Percentiles rank a stretch among this genome's conserved stretches.
These are phyloP conservation scores for Danaus chrysippus DNA, from an alignment of 2,888 invertebrate species.

Conservation along the genomic window DNA sequence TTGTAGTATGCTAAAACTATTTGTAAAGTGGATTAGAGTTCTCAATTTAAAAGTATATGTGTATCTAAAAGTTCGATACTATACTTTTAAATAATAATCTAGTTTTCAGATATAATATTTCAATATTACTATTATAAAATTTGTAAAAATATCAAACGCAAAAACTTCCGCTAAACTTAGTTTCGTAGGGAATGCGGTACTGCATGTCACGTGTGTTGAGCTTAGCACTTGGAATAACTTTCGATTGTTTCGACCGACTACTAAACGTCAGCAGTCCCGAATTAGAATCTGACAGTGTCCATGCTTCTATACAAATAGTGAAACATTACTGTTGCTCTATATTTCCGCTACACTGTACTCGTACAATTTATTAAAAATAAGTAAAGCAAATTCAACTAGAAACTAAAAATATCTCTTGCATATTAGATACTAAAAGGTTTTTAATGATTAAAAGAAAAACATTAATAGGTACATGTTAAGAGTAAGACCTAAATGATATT, in stretches of 20 bases:
- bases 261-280: conserved; percentile 63
- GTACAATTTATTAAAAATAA: background rate
- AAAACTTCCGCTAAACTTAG: conserved; percentile 50
- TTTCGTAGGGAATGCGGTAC: conserved; percentile 61
- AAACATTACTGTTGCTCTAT: conserved; percentile 39
- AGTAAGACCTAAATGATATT: too few relatives aligned
- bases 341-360: conserved; percentile 1
- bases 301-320: conserved; percentile 46
- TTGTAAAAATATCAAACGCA: conserved; percentile 25
- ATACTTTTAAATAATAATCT: too few relatives aligned
- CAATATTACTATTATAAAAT: background rate
- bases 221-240: conserved; percentile 72
- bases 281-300: conserved; percentile 64
- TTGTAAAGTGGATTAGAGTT: too few relatives aligned
- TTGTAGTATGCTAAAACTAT: too few relatives aligned
- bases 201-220: conserved; percentile 58
- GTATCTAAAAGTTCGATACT: too few relatives aligned
- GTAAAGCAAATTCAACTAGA: too few relatives aligned
- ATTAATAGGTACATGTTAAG: too few relatives aligned
- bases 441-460: too few relatives aligned
- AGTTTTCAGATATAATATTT: too few relatives aligned
- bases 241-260: conserved; percentile 67
- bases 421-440: too few relatives aligned
- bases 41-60: too few relatives aligned
- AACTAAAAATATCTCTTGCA: too few relatives aligned